A percentile compares a stretch with the other conserved stretches of the same genome.
Conservation (phyloP, 2,888 invertebrate genomes). For the Venusia cambrica region DNA sequence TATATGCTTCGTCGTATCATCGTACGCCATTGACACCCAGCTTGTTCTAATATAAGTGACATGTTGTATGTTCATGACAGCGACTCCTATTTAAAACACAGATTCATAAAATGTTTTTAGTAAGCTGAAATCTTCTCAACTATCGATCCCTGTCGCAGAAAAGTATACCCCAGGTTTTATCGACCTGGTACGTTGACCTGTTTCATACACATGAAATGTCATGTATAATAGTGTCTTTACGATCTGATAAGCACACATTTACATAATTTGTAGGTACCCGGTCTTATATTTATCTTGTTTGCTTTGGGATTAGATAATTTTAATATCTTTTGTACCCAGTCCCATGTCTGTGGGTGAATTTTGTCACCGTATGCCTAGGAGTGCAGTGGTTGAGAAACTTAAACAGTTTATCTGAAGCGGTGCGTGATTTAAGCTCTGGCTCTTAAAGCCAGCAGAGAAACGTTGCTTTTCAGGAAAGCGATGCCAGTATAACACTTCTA, state of each 20-base stretch:
- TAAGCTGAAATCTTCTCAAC: conserved; percentile 63
- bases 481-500: too few species aligned
- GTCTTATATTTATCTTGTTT: conserved; percentile 60
- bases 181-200: conserved; percentile 68
- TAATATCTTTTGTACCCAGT: conserved; percentile 22
- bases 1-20: too few species aligned
- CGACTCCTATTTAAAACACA: conserved; percentile 42
- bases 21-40: too few species aligned
- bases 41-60: too few species aligned
- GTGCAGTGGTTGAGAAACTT: too few species aligned
- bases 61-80: conserved; percentile 52
- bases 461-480: too few species aligned
- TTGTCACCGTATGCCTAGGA: too few species aligned
- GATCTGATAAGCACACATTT: conserved; percentile 56
- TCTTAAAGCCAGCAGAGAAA: too few species aligned
- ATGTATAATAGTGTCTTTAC: conserved; percentile 37
- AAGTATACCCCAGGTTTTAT: conserved; percentile 56
- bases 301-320: conserved; percentile 47
- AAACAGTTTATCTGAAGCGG: too few species aligned
- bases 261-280: conserved; percentile 34
- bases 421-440: too few species aligned
- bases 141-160: conserved; percentile 74
- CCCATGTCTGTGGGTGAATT: too few species aligned
- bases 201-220: conserved; percentile 49
- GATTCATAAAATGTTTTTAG: conserved; percentile 58